Conservation (phyloP, 2,888 invertebrate species). For the Mesodorylaimus sp. region DNA sequence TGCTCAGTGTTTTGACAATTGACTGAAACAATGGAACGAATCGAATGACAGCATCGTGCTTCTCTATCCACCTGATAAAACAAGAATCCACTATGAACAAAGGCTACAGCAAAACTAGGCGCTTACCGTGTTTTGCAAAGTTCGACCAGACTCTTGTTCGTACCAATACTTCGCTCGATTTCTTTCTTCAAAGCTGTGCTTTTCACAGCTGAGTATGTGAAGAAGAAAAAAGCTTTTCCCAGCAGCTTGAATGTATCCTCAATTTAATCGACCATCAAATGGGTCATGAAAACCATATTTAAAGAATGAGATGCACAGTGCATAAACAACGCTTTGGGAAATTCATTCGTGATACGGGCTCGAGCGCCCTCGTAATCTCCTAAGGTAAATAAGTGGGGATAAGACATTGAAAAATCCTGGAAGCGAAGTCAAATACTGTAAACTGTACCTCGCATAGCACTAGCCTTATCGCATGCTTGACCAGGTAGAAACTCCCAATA, state of each 20-base stretch:
- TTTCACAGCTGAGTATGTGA: neutral
- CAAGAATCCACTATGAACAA: neutral
- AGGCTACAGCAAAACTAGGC: neutral
- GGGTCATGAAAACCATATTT: neutral
- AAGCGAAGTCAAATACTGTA: neutral
- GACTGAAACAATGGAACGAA: neutral
- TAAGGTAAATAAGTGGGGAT: neutral
- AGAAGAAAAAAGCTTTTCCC: neutral
- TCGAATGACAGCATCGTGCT: neutral
- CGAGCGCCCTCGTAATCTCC: neutral
- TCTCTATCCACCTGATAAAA: neutral
- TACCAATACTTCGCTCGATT: neutral
- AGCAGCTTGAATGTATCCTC: neutral
- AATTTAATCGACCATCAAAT: neutral
- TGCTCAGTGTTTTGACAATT: neutral
- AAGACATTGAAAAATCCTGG: neutral
- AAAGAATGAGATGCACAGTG: slow-evolving; percentile 4
- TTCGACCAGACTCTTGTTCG: neutral
- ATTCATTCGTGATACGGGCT: neutral
- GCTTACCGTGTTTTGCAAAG: neutral
- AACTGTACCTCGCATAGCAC: neutral
- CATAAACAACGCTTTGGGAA: neutral
- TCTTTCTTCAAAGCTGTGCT: neutral
- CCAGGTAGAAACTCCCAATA: neutral
- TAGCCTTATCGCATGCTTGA: neutral